Conservation (phyloP, 2,888 invertebrate species). For the Dryobota labecula region DNA sequence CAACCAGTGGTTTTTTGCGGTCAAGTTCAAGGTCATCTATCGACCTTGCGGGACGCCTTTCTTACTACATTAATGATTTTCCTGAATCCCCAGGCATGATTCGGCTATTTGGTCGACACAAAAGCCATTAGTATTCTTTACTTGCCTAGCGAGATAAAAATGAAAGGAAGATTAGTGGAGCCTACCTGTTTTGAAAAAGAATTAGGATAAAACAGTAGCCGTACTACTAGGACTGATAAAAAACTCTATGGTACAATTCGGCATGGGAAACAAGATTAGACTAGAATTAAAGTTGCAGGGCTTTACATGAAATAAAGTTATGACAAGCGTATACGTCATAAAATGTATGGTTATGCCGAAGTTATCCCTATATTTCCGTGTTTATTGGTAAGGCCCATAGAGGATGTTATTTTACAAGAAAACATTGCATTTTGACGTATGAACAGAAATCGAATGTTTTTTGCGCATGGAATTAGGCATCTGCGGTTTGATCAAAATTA, state of each 20-base stretch:
- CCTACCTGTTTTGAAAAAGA: slow-evolving; percentile 11
- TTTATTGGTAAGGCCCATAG: too few relatives aligned
- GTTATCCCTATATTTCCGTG: too few relatives aligned
- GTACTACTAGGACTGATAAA: background rate
- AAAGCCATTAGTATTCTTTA: slow-evolving; percentile 14
- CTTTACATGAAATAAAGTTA: too few relatives aligned
- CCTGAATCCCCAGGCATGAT: slow-evolving; percentile 2
- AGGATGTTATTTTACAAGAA: too few relatives aligned
- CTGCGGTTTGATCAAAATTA: background rate
- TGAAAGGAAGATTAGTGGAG: background rate
- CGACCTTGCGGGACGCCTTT: too few relatives aligned
- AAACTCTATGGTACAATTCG: too few relatives aligned
- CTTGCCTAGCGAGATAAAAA: slow-evolving; percentile 3
- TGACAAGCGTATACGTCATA: too few relatives aligned
- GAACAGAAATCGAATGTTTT: background rate
- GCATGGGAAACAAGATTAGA: background rate
- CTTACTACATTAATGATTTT: background rate
- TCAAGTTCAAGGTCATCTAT: too few relatives aligned
- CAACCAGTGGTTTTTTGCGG: too few relatives aligned
- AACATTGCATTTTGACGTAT: background rate
- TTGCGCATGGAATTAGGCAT: background rate
- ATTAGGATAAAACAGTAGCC: background rate
- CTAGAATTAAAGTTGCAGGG: too few relatives aligned
- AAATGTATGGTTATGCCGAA: too few relatives aligned
- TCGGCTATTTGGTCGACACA: background rate